Evolutionary conservation across 2,113 vertebrate species (phyloP).

Genomic region (Brachyhypopomus gauderio): DNA sequence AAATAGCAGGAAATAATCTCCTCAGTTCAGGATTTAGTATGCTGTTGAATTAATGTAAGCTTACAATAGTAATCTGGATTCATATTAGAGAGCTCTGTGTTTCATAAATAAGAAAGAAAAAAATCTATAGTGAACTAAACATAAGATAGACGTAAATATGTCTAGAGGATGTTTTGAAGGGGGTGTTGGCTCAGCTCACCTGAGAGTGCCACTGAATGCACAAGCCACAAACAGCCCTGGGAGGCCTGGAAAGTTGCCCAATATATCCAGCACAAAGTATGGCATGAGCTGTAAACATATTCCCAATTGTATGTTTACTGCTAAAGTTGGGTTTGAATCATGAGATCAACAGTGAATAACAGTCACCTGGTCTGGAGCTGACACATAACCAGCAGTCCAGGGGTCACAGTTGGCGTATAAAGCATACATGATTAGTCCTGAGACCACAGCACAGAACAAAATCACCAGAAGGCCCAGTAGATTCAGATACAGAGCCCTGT

Average conservation of each 20-base stretch:
- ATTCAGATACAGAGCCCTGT: slow-evolving; percentile 84
- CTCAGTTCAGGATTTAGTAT: slow-evolving; percentile 5
- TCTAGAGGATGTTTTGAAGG: background rate
- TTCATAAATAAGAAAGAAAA: background rate
- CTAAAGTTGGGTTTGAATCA: background rate
- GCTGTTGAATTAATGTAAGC: background rate
- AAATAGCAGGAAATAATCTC: slow-evolving; percentile 25
- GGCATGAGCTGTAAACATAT: slow-evolving; percentile 79
- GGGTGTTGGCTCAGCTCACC: slow-evolving; percentile 62
- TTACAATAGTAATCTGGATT: background rate
- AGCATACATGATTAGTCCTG: slow-evolving; percentile 83
- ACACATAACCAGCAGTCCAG: slow-evolving; percentile 78
- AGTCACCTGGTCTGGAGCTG: slow-evolving; percentile 84
- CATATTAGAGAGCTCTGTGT: background rate
- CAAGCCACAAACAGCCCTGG: slow-evolving; percentile 86
- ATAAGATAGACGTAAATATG: background rate
- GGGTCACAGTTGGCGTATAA: slow-evolving; percentile 81
- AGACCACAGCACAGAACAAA: slow-evolving; percentile 77
- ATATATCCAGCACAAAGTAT: slow-evolving; percentile 86
- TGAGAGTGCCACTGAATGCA: slow-evolving; percentile 87
- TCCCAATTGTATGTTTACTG: background rate
- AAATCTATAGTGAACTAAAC: background rate
- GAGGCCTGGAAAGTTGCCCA: slow-evolving; percentile 78
- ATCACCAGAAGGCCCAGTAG: slow-evolving; percentile 83
- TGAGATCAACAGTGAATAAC: background rate